Evolutionary conservation across 92 coral and sea anemone genomes (phyloP), one percentile per base, ranked within the genome.

Genomic region (Siderastrea siderea): DNA sequence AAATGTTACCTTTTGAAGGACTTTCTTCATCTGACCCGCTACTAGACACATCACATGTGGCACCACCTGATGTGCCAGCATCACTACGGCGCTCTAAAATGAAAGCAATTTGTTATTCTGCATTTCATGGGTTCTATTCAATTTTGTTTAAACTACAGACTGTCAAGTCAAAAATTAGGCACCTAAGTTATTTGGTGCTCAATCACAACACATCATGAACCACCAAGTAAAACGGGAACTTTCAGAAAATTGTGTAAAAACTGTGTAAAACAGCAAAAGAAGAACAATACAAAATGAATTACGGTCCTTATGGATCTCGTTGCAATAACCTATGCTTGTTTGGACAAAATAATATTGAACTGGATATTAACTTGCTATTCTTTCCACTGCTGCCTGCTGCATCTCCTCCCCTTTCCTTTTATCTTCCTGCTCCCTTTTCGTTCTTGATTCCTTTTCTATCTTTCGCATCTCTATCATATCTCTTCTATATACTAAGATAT

Each of bases 361-460:
- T 77, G 78, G 79, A 78, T 70, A 78, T 79, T 79, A 69, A 74
- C 87, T 86, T 86, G 85, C 90, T 58, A 79, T n/a, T 86, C 88
- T 72, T 90, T 90, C 93, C 87, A 90, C 84, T 55, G 90, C 90
- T 86, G 88, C 93, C 86, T 90, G 84, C 74, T 86, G 82, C 93
- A 89, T 90, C 80, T 90, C 82, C 82, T 77, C 81, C 70, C 84
- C 91, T 90, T 85, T 90, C 76, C 75, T 82, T 90, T 69, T 68
- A 53, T 85, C 89, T 52, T 85, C 83, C 81, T 71, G 52, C 81
- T 90, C 83, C 78, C 75, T 79, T 78, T 67, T 76, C 58, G 1
- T 86, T 69, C 72, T 86, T 78, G 79, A 69, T 85, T 85, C 90
- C 88, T 85, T 90, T 78, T 87, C 90, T 74, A 78, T 70, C 76